A percentile compares a stretch with the other conserved stretches of the same genome.
These are phyloP conservation scores for Carpatolechia fugitivella DNA, from an alignment of 2,888 invertebrate genomes.

Conservation along the genomic window DNA sequence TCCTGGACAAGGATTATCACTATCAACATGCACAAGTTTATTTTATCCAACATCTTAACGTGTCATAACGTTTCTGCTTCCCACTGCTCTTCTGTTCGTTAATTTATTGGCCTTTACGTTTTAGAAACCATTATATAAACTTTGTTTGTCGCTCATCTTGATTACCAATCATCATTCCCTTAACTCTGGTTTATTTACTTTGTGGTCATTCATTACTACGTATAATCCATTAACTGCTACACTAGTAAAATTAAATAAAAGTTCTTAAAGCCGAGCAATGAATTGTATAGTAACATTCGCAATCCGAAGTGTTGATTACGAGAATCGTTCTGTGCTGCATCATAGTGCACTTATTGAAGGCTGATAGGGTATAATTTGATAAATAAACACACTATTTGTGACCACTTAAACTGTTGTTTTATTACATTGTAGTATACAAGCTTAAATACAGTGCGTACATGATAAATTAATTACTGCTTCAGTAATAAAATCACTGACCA, in stretches of 20 bases:
- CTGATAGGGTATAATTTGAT: background rate
- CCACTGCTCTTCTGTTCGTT: too few relatives aligned
- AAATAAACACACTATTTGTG: background rate
- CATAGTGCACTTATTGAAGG: background rate
- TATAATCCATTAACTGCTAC: background rate
- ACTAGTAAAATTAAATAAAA: background rate
- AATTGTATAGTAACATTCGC: background rate
- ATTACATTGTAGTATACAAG: too few relatives aligned
- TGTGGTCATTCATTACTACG: too few relatives aligned
- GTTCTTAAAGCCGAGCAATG: background rate
- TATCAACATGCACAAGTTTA: slow-evolving; percentile 31
- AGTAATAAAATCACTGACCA: too few relatives aligned
- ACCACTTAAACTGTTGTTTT: background rate
- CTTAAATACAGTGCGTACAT: too few relatives aligned
- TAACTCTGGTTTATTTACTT: too few relatives aligned
- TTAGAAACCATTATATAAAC: background rate
- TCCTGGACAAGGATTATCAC: slow-evolving; percentile 34
- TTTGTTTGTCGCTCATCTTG: background rate
- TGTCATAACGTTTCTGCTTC: background rate
- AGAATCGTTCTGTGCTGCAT: background rate
- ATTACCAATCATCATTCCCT: background rate
- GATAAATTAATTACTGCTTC: too few relatives aligned
- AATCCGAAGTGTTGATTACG: background rate
- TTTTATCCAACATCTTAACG: slow-evolving; percentile 33
- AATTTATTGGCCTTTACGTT: background rate